Evolutionary conservation across 2,888 invertebrate species (phyloP).

Genomic region (Loripinus fragilis): DNA sequence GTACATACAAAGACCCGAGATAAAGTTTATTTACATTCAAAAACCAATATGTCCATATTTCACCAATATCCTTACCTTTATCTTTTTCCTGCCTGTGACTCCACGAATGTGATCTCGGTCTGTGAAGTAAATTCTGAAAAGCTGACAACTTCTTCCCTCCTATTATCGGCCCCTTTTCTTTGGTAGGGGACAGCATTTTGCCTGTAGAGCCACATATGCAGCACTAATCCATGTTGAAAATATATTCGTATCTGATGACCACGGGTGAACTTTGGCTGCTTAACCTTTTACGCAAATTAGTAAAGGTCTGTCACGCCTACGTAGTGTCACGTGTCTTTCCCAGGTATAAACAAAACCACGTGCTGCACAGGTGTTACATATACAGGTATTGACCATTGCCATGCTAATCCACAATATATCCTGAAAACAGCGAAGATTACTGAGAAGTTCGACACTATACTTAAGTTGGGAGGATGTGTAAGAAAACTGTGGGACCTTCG

Average conservation of each 20-base stretch:
- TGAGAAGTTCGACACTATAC: no score
- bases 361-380: no score
- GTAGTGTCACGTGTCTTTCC: not conserved
- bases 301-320: slow-evolving; percentile 10
- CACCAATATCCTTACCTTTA: slow-evolving; percentile 12
- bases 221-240: not conserved
- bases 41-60: not conserved
- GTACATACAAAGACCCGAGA: not conserved
- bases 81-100: slow-evolving; percentile 47
- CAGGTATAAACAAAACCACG: not conserved
- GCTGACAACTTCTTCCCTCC: slow-evolving; percentile 54
- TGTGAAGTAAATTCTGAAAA: slow-evolving; percentile 48
- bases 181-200: slow-evolving; percentile 35
- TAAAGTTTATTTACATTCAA: not conserved
- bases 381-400: no score
- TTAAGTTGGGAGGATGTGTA: no score
- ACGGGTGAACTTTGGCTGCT: slow-evolving; percentile 24
- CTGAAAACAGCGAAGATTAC: no score
- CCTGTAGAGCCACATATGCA: no score
- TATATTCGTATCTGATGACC: not conserved
- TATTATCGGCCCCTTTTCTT: slow-evolving; percentile 53
- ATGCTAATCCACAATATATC: no score
- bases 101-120: slow-evolving; percentile 40
- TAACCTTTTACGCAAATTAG: slow-evolving; percentile 19
- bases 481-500: no score